These are phyloP conservation scores for Rhynchonycteris naso DNA, from an alignment of 2,797 vertebrate genomes.

Conservation along the genomic window DNA sequence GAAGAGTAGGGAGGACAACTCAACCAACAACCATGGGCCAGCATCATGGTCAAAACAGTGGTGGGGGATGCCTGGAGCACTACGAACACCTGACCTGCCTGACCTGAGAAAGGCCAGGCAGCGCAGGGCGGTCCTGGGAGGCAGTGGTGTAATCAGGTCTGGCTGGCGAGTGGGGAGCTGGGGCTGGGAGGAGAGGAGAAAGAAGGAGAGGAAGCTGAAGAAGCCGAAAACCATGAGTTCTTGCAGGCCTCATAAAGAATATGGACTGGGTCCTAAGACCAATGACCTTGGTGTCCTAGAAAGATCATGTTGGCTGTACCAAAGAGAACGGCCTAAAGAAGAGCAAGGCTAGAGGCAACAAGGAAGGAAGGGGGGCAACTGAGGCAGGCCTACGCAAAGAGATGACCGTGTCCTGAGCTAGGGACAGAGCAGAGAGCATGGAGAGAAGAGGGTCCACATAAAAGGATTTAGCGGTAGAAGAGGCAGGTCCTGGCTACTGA, in stretches of 20 bases:
- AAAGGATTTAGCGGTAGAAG: not conserved
- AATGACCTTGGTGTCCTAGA: not conserved
- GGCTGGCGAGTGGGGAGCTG: not conserved
- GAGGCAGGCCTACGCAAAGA: not conserved
- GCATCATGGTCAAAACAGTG: not conserved
- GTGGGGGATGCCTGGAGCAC: not conserved
- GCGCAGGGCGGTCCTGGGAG: not conserved
- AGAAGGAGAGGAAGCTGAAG: not conserved
- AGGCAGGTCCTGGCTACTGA: not conserved
- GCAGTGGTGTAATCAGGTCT: not conserved
- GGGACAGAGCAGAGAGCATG: not conserved
- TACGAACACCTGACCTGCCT: not conserved
- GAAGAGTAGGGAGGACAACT: not conserved
- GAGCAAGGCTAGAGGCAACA: not conserved
- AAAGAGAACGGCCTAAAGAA: not conserved
- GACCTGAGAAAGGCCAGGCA: not conserved
- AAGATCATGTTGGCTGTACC: not conserved
- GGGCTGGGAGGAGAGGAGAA: not conserved
- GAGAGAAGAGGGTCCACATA: not conserved
- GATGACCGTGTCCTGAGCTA: not conserved
- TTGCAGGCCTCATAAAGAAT: not conserved
- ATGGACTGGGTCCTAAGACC: not conserved
- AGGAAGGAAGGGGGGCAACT: not conserved
- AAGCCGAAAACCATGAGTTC: not conserved
- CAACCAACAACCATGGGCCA: not conserved